Evolutionary conservation across 2,888 invertebrate species (phyloP).

Genomic region (Meta bourneti): DNA sequence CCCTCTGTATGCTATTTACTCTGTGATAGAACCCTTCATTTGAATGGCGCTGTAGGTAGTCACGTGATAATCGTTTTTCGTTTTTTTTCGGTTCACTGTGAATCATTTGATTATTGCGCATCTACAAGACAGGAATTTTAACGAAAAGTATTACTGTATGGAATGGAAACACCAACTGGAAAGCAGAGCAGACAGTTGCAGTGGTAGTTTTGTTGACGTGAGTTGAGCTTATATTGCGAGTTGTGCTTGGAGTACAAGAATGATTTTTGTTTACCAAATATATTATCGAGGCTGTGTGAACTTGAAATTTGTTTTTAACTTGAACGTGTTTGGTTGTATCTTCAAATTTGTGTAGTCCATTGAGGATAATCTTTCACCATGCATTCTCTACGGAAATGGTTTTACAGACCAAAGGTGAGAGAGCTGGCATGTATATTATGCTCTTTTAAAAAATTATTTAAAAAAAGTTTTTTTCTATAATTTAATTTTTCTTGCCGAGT

Average conservation of each 20-base stretch:
- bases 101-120: background rate
- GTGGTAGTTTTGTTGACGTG: conserved; percentile 47
- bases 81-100: no score
- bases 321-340: conserved; percentile 12
- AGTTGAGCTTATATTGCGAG: conserved; percentile 12
- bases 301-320: conserved; percentile 6
- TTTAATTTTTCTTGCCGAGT: background rate
- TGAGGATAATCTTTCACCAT: conserved; percentile 58
- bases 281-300: background rate
- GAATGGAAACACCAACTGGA: conserved; percentile 22
- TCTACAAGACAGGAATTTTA: background rate
- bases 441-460: background rate
- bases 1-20: no score
- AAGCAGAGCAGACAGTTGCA: conserved; percentile 34
- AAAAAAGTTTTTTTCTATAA: background rate
- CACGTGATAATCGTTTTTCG: no score
- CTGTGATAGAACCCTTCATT: no score
- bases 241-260: background rate
- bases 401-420: conserved; percentile 72
- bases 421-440: conserved; percentile 42
- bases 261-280: conserved; percentile 5
- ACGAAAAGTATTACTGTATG: conserved; percentile 40
- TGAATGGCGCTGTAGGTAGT: background rate
- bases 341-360: background rate
- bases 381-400: conserved; percentile 74